Conservation (phyloP, 2,888 invertebrate species). For the Salpingus planirostris region DNA sequence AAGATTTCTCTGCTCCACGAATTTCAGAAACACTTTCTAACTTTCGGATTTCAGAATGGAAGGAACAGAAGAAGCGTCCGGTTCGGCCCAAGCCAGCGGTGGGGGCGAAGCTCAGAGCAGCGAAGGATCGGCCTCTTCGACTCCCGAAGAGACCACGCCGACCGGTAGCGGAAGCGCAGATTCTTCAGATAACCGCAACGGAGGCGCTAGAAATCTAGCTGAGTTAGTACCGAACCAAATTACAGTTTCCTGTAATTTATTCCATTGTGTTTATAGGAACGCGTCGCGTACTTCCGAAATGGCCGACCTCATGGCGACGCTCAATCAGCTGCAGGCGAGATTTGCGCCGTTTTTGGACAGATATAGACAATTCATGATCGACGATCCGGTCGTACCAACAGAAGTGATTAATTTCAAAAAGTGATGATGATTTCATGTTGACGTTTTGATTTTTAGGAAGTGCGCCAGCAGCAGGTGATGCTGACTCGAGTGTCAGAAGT, state of each 20-base stretch:
- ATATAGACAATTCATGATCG: slow-evolving; percentile 52
- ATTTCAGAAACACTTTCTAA: too few relatives aligned
- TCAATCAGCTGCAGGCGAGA: slow-evolving; percentile 48
- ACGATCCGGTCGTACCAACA: slow-evolving; percentile 47
- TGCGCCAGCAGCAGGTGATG: slow-evolving; percentile 52
- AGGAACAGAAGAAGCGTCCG: too few relatives aligned
- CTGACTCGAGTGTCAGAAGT: slow-evolving; percentile 70
- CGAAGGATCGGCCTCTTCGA: slow-evolving; percentile 23
- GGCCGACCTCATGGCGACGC: slow-evolving; percentile 48
- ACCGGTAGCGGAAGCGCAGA: slow-evolving; percentile 20
- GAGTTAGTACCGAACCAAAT: slow-evolving; percentile 16
- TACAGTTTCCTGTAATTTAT: slow-evolving; percentile 1
- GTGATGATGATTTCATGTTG: not conserved
- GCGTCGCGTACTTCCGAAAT: slow-evolving; percentile 45
- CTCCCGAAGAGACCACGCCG: slow-evolving; percentile 28
- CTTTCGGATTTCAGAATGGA: too few relatives aligned
- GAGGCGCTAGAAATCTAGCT: slow-evolving; percentile 13
- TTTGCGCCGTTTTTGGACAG: slow-evolving; percentile 58
- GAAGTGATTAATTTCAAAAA: slow-evolving; percentile 16
- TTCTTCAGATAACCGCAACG: slow-evolving; percentile 3
- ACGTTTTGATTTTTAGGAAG: slow-evolving; percentile 33
- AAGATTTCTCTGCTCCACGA: slow-evolving; percentile 13
- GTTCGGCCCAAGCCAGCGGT: too few relatives aligned
- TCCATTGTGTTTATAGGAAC: slow-evolving; percentile 25
- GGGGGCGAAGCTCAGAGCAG: slow-evolving; percentile 1